These are phyloP conservation scores for Synanceia verrucosa DNA, from an alignment of 2,797 vertebrate species.

Conservation along the genomic window DNA sequence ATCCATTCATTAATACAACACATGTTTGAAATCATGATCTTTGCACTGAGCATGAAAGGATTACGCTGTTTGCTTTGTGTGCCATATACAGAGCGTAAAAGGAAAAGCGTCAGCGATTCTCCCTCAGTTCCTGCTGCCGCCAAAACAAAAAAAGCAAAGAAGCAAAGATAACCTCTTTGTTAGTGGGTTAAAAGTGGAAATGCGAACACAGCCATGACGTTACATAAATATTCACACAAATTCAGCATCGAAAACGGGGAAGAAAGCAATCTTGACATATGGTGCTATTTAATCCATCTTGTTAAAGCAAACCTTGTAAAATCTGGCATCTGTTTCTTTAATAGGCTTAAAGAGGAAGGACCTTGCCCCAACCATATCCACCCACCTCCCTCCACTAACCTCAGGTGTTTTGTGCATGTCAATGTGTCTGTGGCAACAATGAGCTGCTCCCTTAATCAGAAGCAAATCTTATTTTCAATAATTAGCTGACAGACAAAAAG, in stretches of 20 bases:
- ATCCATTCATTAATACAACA: constrained; percentile 15
- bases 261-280: constrained; percentile 56
- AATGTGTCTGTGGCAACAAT: constrained; percentile 66
- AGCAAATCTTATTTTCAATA: constrained; percentile 83
- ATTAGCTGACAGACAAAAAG: constrained; percentile 80
- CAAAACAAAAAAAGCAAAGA: constrained; percentile 23
- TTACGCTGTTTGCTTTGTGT: not conserved
- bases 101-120: not conserved
- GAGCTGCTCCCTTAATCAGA: constrained; percentile 78
- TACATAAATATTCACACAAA: constrained; percentile 31
- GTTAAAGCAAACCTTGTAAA: constrained; percentile 63
- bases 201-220: constrained; percentile 16
- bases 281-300: constrained; percentile 56
- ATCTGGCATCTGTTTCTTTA: constrained; percentile 68
- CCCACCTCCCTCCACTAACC: constrained; percentile 56
- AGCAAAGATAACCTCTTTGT: constrained; percentile 26
- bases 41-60: not conserved
- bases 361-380: constrained; percentile 52
- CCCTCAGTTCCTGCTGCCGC: not conserved
- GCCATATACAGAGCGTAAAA: not conserved
- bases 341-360: constrained; percentile 68
- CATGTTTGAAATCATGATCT: not conserved
- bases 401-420: constrained; percentile 72
- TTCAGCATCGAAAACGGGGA: constrained; percentile 27
- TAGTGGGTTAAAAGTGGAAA: constrained; percentile 10